Evolutionary conservation across 2,888 invertebrate genomes (phyloP), one percentile per base, ranked within the genome.

Genomic region (Phasia obesa): DNA sequence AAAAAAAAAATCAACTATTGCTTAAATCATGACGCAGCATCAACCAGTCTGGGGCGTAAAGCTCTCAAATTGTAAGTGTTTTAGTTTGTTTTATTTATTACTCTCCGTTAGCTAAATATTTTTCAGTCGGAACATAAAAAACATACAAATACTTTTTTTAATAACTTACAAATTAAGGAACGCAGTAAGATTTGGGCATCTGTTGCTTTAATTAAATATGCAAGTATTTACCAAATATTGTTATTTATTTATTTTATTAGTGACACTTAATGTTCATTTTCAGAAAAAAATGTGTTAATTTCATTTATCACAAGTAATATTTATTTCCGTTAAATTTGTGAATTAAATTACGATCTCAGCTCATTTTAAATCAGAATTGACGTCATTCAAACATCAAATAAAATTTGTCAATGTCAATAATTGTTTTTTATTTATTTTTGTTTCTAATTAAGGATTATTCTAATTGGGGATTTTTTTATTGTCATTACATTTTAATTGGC

Each of bases 11-110:
- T 19, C 21, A 57, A 27, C n/a, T 17, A 5, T 21, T 65, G 7
- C 13, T 35, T 42, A 7, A 86, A 85, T 86, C 25, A 90, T 91
- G 90, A 88, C 89, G 84, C 88, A 88, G 84, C 87, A 88, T 85
- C 90, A 90, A 85, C 90, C 90, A 71, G 87, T 87, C 87, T 90
- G 90, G 90, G 90, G 90, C 85, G 83, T 90, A 84, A 87, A 64
- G 86, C 81, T 90, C 57, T 89, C 90, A 70, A 88, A 86, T 86
- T 90, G 90, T 90, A 90, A 90, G 91, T 91, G 86, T 35, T 71
- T 55, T n/a, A 42, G 38, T 49, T 55, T 60, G 35, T 74, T 44
- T 51, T 35, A 4, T 57, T 70, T 73, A 17, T 5, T 31, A 47
- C 0, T 47, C 13, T 5, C n/a, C n/a, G n/a, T n/a, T n/a, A n/a